Evolutionary conservation across 2,888 invertebrate genomes (phyloP).

Genomic region (Willowsia nigromaculata): DNA sequence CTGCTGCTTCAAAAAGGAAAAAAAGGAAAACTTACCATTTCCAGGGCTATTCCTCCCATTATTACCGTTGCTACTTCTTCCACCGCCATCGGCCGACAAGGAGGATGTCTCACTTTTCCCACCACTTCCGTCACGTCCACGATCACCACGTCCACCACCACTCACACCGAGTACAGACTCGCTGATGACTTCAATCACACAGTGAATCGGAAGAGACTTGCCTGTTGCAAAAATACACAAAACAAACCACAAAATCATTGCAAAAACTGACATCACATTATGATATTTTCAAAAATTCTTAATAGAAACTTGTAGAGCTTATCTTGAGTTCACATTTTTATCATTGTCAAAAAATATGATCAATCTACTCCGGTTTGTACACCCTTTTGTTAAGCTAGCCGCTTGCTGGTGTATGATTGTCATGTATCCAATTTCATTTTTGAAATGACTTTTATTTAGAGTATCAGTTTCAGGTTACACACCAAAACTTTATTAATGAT

Average conservation of each 20-base stretch:
- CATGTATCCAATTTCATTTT: background rate
- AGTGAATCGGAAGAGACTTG: conserved; percentile 95
- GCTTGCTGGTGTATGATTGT: too few relatives aligned
- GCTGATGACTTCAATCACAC: conserved; percentile 89
- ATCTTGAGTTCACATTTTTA: too few relatives aligned
- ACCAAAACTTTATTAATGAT: conserved; percentile 50
- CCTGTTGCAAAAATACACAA: conserved; percentile 83
- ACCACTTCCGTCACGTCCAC: conserved; percentile 77
- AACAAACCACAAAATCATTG: conserved; percentile 72
- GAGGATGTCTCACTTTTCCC: conserved; percentile 79
- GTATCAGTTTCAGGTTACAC: background rate
- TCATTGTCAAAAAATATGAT: too few relatives aligned
- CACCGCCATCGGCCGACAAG: conserved; percentile 65
- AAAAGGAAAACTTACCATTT: conserved; percentile 23
- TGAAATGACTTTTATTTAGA: background rate
- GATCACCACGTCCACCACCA: conserved; percentile 10
- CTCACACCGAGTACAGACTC: conserved; percentile 73
- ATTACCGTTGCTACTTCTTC: conserved; percentile 37
- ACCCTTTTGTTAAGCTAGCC: too few relatives aligned
- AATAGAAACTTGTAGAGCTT: too few relatives aligned
- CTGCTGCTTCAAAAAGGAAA: background rate
- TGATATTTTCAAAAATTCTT: too few relatives aligned
- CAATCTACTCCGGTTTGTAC: too few relatives aligned
- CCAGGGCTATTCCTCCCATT: conserved; percentile 53
- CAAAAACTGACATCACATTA: background rate